Conservation (phyloP, 2,888 invertebrate genomes). For the Pseudococcus viburni region DNA sequence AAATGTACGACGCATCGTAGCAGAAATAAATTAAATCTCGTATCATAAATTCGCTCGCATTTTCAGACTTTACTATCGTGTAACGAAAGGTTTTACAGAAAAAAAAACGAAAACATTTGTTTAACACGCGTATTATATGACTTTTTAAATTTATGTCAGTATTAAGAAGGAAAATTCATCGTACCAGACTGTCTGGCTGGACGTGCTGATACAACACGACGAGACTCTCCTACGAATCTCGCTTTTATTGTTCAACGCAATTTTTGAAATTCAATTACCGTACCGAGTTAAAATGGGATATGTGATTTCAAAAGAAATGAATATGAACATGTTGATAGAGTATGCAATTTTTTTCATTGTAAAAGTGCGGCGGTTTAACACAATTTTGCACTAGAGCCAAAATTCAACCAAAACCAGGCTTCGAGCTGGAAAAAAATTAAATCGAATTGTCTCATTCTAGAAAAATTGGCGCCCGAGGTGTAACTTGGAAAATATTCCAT, state of each 20-base stretch:
- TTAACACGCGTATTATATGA: conserved; percentile 50
- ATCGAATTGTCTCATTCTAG: conserved; percentile 1
- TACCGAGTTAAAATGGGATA: not conserved
- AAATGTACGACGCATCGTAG: conserved; percentile 34
- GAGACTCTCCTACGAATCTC: not conserved
- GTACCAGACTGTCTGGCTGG: conserved; percentile 44
- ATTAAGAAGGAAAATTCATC: conserved; percentile 42
- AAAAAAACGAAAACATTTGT: conserved; percentile 51
- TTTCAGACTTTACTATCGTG: not conserved
- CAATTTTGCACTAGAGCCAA: not conserved
- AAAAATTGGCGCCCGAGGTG: conserved; percentile 12
- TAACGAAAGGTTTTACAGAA: not conserved
- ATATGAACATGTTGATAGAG: conserved; percentile 51
- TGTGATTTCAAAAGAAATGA: not conserved
- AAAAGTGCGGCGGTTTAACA: not conserved
- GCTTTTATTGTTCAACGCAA: not conserved
- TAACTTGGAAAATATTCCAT: too few species aligned
- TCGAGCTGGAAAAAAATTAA: not conserved
- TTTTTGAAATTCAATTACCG: conserved; percentile 49
- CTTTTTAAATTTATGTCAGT: conserved; percentile 51
- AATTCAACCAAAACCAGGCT: conserved; percentile 4
- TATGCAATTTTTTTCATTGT: not conserved
- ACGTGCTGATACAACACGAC: conserved; percentile 42
- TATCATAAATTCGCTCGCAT: conserved; percentile 42
- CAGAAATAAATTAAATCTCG: conserved; percentile 42